phyloP scores from a whole-genome alignment of 2,113 vertebrate species.

The Scolopax mira region DNA sequence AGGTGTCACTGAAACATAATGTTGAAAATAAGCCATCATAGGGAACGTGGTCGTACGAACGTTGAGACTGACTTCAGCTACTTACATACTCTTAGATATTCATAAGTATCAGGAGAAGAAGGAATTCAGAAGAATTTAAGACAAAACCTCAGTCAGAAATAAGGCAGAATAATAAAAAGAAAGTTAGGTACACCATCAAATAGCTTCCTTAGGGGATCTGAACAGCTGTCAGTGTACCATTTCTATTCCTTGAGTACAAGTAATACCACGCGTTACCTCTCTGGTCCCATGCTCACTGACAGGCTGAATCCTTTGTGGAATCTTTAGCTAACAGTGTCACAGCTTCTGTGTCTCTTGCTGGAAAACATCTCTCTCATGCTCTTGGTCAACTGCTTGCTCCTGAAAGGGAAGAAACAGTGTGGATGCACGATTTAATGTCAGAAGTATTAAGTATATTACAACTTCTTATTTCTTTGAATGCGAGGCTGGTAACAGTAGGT shows the following conservation, averaged over 20 bases:
- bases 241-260: too few relatives aligned
- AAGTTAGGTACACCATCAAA: neutral
- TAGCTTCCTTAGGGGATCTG: too few relatives aligned
- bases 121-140: neutral
- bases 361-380: slow-evolving; percentile 88
- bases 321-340: too few relatives aligned
- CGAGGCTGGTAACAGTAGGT: neutral
- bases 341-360: too few relatives aligned
- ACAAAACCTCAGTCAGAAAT: neutral
- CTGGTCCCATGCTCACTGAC: too few relatives aligned
- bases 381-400: slow-evolving; percentile 94
- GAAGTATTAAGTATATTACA: too few relatives aligned
- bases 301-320: too few relatives aligned
- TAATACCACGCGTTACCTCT: too few relatives aligned
- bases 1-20: neutral
- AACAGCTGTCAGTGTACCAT: too few relatives aligned
- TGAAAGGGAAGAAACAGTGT: slow-evolving; percentile 53
- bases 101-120: neutral
- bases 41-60: neutral
- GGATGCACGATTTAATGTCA: neutral
- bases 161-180: neutral
- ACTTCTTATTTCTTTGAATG: too few relatives aligned
- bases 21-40: neutral
- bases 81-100: neutral
- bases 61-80: neutral